Evolutionary conservation across 2,113 vertebrate genomes (phyloP).

Genomic region (Caranx melampygus): DNA sequence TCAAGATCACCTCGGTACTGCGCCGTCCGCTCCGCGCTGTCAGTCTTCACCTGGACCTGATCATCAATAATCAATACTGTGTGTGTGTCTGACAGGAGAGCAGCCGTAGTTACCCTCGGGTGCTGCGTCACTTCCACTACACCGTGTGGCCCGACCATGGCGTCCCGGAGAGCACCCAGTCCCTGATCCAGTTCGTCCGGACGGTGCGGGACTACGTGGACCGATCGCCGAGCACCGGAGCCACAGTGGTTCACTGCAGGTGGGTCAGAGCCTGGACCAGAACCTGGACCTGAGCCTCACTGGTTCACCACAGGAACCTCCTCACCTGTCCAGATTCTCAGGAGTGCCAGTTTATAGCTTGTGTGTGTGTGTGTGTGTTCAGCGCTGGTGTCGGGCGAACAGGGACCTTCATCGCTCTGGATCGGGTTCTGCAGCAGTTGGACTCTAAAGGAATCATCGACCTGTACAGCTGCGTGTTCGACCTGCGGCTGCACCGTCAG

Average conservation of each 20-base stretch:
- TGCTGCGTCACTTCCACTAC: slow-evolving; percentile 97
- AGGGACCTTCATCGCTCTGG: slow-evolving; percentile 95
- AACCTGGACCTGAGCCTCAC: too few species aligned
- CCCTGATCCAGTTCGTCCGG: slow-evolving; percentile 94
- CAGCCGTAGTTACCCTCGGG: slow-evolving; percentile 83
- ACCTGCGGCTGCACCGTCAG: slow-evolving; percentile 92
- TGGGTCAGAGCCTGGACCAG: not conserved
- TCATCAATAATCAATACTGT: not conserved
- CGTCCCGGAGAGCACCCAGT: slow-evolving; percentile 94
- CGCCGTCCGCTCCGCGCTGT: too few species aligned
- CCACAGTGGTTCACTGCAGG: slow-evolving; percentile 96
- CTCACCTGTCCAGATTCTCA: too few species aligned
- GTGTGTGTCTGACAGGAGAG: slow-evolving; percentile 85
- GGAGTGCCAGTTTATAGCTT: too few species aligned
- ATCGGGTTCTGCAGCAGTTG: slow-evolving; percentile 93
- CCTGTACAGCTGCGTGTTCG: slow-evolving; percentile 92
- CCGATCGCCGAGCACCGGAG: slow-evolving; percentile 88
- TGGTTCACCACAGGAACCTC: too few species aligned
- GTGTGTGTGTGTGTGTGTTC: not conserved
- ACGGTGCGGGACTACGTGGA: slow-evolving; percentile 95
- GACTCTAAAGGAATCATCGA: slow-evolving; percentile 91
- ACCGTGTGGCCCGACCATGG: slow-evolving; percentile 98
- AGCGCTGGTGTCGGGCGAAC: slow-evolving; percentile 96
- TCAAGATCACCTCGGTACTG: slow-evolving; percentile 89
- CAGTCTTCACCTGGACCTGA: too few species aligned